phyloP scores from a whole-genome alignment of 2,113 vertebrate species.

The Hemiprocne comata region DNA sequence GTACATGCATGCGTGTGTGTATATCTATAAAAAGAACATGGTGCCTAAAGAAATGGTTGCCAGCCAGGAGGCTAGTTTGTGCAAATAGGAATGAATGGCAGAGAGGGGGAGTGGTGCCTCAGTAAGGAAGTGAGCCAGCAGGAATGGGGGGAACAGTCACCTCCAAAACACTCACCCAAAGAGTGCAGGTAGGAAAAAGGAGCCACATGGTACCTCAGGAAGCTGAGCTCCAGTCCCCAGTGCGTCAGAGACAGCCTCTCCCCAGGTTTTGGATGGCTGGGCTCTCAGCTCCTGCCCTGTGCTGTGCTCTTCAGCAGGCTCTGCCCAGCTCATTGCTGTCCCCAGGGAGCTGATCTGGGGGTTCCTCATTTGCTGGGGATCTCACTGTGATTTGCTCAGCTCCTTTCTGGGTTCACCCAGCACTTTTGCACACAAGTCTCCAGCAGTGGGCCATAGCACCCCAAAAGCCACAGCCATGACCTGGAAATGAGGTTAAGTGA shows the following conservation, averaged over 20 bases:
- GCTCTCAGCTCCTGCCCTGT: not conserved
- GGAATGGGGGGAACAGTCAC: not conserved
- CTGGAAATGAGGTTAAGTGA: not conserved
- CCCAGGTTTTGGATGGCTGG: not conserved
- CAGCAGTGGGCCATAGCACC: not conserved
- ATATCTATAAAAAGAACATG: not conserved
- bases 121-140: not conserved
- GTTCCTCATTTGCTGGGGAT: not conserved
- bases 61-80: not conserved
- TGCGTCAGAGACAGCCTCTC: rapidly evolving
- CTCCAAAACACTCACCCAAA: not conserved
- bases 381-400: not conserved
- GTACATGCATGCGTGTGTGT: not conserved
- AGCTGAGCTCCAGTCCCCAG: not conserved
- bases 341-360: not conserved
- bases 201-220: not conserved
- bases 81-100: not conserved
- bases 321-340: not conserved
- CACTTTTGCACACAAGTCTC: not conserved
- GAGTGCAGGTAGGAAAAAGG: not conserved
- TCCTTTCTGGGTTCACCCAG: not conserved
- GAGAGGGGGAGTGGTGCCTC: not conserved
- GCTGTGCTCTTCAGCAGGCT: not conserved
- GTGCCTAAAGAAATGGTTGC: not conserved
- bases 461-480: not conserved